These are phyloP conservation scores for Meteorus sp. DNA, from an alignment of 1,140 invertebrate species.

Conservation along the genomic window DNA sequence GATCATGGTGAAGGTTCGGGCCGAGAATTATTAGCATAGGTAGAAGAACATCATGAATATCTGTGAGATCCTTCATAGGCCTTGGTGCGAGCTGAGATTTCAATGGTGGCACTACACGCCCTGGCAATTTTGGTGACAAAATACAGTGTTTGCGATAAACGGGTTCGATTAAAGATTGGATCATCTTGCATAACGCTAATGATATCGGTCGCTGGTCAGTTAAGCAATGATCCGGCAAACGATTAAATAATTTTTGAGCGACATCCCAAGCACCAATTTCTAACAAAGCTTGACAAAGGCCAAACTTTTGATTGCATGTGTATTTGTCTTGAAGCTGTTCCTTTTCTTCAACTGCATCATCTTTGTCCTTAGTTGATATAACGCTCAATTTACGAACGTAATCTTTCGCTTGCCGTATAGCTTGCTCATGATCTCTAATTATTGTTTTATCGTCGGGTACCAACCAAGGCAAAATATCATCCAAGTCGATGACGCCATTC, in stretches of 20 bases:
- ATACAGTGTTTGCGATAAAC: slow-evolving; percentile 80
- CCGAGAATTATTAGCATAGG: slow-evolving; percentile 89
- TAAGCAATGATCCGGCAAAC: slow-evolving; percentile 81
- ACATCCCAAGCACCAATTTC: slow-evolving; percentile 89
- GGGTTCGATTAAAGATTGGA: slow-evolving; percentile 86
- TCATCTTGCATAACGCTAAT: slow-evolving; percentile 74
- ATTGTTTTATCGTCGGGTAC: slow-evolving; percentile 83
- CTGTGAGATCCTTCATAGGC: slow-evolving; percentile 66
- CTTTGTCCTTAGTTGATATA: slow-evolving; percentile 81
- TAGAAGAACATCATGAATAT: slow-evolving; percentile 76
- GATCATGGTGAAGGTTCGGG: slow-evolving; percentile 84
- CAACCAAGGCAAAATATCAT: slow-evolving; percentile 90
- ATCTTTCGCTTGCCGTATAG: slow-evolving; percentile 82
- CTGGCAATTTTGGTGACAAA: slow-evolving; percentile 70
- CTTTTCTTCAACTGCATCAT: slow-evolving; percentile 74
- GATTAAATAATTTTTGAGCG: slow-evolving; percentile 75
- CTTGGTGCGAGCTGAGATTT: slow-evolving; percentile 65
- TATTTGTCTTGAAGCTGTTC: slow-evolving; percentile 69
- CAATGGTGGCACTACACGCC: slow-evolving; percentile 62
- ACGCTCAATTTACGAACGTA: slow-evolving; percentile 85
- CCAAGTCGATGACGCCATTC: slow-evolving; percentile 80
- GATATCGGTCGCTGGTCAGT: slow-evolving; percentile 80
- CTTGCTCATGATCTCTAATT: slow-evolving; percentile 77
- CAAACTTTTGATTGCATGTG: slow-evolving; percentile 89
- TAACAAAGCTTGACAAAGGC: slow-evolving; percentile 85